phyloP scores from a whole-genome alignment of 1,140 invertebrate genomes.

The Diachasma alloeum region DNA sequence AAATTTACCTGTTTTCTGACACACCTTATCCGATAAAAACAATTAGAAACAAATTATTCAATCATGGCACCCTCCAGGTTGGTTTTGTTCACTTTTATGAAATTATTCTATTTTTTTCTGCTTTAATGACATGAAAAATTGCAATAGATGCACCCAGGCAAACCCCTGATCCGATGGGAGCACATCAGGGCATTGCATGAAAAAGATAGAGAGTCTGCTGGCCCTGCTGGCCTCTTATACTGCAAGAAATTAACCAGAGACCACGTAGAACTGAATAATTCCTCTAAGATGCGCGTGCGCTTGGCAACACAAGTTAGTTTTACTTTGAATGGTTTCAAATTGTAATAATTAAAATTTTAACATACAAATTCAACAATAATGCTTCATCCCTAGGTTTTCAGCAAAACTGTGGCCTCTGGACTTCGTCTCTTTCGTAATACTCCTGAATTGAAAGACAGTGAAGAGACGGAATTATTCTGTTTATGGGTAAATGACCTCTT shows the following conservation, averaged over 20 bases:
- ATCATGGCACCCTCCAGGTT: conserved; percentile 20
- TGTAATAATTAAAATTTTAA: background rate
- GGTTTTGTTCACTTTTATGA: background rate
- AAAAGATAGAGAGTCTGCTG: too few species aligned
- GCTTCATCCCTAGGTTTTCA: background rate
- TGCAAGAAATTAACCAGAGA: too few species aligned
- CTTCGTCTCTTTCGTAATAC: background rate
- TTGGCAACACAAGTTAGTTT: background rate
- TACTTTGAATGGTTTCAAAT: background rate
- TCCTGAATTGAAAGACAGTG: background rate
- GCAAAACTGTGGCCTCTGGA: background rate
- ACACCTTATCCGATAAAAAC: conserved; percentile 24
- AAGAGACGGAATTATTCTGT: background rate
- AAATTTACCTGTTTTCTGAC: conserved; percentile 28
- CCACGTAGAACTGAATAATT: too few species aligned
- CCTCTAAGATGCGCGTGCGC: background rate
- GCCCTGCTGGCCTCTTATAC: too few species aligned
- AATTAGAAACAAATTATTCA: conserved; percentile 23
- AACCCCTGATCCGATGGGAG: too few species aligned
- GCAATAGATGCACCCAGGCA: too few species aligned
- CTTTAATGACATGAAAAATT: background rate
- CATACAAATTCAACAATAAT: background rate
- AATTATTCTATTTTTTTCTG: too few species aligned
- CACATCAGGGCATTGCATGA: too few species aligned
- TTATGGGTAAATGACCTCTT: background rate